Base-by-base conservation (phyloP, 2,797 vertebrate species). In the Peromyscus attwateri region DNA sequence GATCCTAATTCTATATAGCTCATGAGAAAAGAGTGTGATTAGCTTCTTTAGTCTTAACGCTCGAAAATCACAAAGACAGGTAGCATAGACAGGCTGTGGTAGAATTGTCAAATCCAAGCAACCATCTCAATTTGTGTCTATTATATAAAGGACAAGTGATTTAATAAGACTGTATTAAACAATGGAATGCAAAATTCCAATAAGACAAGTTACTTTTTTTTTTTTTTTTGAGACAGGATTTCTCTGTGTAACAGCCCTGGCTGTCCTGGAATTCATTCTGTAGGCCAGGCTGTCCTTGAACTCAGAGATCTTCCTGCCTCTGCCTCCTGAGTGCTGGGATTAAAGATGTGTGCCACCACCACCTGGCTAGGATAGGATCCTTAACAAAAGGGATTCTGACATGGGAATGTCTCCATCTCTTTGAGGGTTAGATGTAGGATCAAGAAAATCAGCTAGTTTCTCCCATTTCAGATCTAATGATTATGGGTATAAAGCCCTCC, bases 161-260 rank as follows among this genome's bases (percentile, higher is more conserved):
- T 89, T 89, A 79, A 37, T 34, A 82, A 82, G 40, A 49, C 62
- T 89, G 5, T 64, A 60, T 96, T 88, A 96, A 97, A 80, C 90
- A 95, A 55, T 71, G 43, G 52, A 92, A 87, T 91, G 14, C 17
- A 71, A 87, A 93, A 79, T 85, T 85, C 81, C 40, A 34, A 12
- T 52, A 89, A 62, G 66, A 62, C 8, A 70, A 87, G 55, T 80
- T 34, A 57, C 29, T 89, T 94, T 25, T 40, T 64, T 64, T 27
- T 64, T 55, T 55, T 55, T 64, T 64, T 64, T 27, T 64, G 10
- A 37, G 37, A 43, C 4, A 2, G 11, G 37, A 3, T 75, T 75
- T 75, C 40, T 75, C 37, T 75, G 23, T 75, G 21, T 75, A 43
- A 43, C 43, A 75, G 71, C 21, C 12, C 71, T 75, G 71, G 10